Evolutionary conservation across 37 sponge, comb jelly and placozoan genomes (phyloP), one percentile per base, ranked within the genome.

Genomic region (Beroe forskalii): DNA sequence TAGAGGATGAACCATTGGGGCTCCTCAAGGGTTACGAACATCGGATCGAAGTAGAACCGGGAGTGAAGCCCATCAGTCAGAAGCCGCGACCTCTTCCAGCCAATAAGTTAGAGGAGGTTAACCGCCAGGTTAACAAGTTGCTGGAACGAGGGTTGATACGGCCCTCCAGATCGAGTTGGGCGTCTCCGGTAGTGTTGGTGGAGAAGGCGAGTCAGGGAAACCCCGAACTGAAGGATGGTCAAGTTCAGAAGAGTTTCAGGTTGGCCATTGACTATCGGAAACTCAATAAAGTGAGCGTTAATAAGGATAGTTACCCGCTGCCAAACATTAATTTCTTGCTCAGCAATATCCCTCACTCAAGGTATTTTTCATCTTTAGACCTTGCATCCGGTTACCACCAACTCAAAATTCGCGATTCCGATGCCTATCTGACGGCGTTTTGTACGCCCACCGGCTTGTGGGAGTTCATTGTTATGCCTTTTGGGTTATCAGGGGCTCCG

Each of bases 341-440:
- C 4, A 92, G 91, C 39, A 37, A 61, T 3, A 61, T 94, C 30
- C 40, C 62, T 23, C 66, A 90, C 0, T 31, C 62, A 22, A 35
- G 42, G 27, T 92, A 93, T 67, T 93, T 93, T 67, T 44, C 91
- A 9, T 89, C 91, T 20, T 43, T 92, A 1, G 95, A 93, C 83
- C 90, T 95, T 28, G 93, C 95, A 22, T 76, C 91, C 0, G 95
- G 92, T 3, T 94, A 93, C 69, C 93, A 91, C 92, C 93, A 93
- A 40, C 92, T 94, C 0, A 55, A 37, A 19, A 86, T 93, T 83
- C 90, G 83, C 67, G 23, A 31, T 0, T 62, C 28, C 0, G 91
- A 91, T 22, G 89, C 90, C 36, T 92, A 92, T 35, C 92, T 93
- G 90, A 93, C 92, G 22, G 95, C 95, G 12, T 93, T 93, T 67